Conservation (phyloP, 2,888 invertebrate species). For the Synanthedon andrenaeformis region DNA sequence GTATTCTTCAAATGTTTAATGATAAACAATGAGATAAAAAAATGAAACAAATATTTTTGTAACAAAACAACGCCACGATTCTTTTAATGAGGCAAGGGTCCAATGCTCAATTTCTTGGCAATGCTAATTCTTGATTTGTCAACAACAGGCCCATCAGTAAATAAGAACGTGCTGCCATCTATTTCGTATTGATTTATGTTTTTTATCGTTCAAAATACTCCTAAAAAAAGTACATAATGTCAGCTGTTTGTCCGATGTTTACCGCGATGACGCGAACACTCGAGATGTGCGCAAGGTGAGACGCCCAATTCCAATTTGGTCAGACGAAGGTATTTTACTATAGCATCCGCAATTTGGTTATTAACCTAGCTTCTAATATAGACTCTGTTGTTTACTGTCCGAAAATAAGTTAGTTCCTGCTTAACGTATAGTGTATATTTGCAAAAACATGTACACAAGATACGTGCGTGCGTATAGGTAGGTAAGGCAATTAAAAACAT, state of each 20-base stretch:
- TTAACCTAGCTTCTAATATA: background rate
- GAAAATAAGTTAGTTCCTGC: slow-evolving; percentile 6
- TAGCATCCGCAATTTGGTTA: background rate
- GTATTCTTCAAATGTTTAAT: too few species aligned
- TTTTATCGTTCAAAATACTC: background rate
- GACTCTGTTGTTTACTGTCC: background rate
- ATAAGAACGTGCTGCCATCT: too few species aligned
- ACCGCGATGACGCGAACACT: slow-evolving; percentile 40
- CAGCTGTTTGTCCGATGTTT: slow-evolving; percentile 42
- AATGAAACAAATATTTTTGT: too few species aligned
- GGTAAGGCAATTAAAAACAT: slow-evolving; percentile 37
- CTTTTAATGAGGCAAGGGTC: too few species aligned
- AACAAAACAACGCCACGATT: too few species aligned
- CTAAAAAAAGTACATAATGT: slow-evolving; percentile 11
- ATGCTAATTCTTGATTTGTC: too few species aligned
- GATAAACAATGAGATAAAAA: too few species aligned
- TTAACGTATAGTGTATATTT: slow-evolving; percentile 9
- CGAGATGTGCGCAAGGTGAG: slow-evolving; percentile 39
- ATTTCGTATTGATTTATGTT: too few species aligned
- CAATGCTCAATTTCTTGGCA: too few species aligned
- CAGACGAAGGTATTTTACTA: slow-evolving; percentile 24
- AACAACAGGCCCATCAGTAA: too few species aligned
- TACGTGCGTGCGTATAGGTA: slow-evolving; percentile 12
- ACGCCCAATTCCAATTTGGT: slow-evolving; percentile 40
- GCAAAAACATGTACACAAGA: slow-evolving; percentile 16